Conservation (phyloP, 2,888 invertebrate genomes). For the Oithona nana region DNA sequence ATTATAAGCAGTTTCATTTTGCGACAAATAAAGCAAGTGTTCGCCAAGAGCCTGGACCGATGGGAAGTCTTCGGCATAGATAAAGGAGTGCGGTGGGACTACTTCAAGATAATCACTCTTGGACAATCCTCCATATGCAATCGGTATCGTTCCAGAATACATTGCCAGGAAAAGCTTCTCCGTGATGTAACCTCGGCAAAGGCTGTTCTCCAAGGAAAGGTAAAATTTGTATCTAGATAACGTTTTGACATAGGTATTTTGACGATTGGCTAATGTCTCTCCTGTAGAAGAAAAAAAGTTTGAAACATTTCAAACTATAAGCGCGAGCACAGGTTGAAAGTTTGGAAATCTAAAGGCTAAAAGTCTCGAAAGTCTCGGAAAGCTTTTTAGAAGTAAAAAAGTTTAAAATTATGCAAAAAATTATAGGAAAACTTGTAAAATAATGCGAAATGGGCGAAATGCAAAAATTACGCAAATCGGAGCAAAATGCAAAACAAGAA, state of each 20-base stretch:
- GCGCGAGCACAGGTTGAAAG: too few species aligned
- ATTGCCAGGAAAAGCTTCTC: slow-evolving; percentile 24
- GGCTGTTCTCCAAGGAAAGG: slow-evolving; percentile 24
- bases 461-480: too few species aligned
- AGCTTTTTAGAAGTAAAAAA: too few species aligned
- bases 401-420: too few species aligned
- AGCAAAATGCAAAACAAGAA: too few species aligned
- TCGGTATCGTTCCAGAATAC: slow-evolving; percentile 5
- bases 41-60: not conserved
- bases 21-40: not conserved
- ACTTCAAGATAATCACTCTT: not conserved
- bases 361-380: too few species aligned
- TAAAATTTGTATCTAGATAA: slow-evolving; percentile 24
- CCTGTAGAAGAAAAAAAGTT: not conserved
- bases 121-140: not conserved
- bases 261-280: not conserved
- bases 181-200: slow-evolving; percentile 25
- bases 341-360: too few species aligned
- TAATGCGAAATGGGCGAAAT: too few species aligned
- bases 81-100: slow-evolving; percentile 2
- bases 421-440: too few species aligned
- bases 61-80: not conserved
- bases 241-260: slow-evolving; percentile 15
- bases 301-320: too few species aligned
- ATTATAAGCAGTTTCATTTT: not conserved